phyloP scores from a whole-genome alignment of 2,113 vertebrate genomes.

The Crotophaga sulcirostris region DNA sequence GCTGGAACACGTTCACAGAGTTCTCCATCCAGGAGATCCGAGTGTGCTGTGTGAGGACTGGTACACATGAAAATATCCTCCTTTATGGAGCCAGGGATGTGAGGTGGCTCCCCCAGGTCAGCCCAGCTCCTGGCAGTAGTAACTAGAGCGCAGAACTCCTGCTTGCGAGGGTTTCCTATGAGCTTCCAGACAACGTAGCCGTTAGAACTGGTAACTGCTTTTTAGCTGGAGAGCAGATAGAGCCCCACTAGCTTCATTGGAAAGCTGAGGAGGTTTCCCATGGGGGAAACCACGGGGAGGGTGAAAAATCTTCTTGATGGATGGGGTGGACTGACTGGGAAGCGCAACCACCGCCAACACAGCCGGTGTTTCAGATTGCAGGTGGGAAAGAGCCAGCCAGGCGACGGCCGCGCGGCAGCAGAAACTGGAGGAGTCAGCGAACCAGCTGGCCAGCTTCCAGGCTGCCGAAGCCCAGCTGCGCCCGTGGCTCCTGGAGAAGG shows the following conservation, averaged over 20 bases:
- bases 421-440: constrained; percentile 90
- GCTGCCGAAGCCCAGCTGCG: constrained; percentile 87
- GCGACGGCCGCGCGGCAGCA: constrained; percentile 85
- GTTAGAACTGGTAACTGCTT: not conserved
- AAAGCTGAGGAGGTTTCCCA: not conserved
- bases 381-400: constrained; percentile 89
- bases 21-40: not conserved
- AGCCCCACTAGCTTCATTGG: not conserved
- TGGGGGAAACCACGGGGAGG: rapidly evolving
- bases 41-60: not conserved
- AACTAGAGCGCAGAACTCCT: not conserved
- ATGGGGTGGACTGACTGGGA: not conserved
- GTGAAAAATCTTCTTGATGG: not conserved
- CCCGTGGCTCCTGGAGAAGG: constrained; percentile 96
- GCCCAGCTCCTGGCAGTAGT: not conserved
- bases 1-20: not conserved
- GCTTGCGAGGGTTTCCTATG: not conserved
- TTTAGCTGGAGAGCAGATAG: not conserved
- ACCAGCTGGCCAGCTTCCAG: constrained; percentile 88
- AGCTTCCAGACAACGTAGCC: not conserved
- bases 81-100: not conserved
- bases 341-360: not conserved
- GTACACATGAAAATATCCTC: not conserved
- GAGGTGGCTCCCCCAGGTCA: not conserved
- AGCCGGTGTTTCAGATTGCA: constrained; percentile 79